These are phyloP conservation scores for Gallinago jamesoni DNA, from an alignment of 2,113 vertebrate genomes.

Conservation along the genomic window DNA sequence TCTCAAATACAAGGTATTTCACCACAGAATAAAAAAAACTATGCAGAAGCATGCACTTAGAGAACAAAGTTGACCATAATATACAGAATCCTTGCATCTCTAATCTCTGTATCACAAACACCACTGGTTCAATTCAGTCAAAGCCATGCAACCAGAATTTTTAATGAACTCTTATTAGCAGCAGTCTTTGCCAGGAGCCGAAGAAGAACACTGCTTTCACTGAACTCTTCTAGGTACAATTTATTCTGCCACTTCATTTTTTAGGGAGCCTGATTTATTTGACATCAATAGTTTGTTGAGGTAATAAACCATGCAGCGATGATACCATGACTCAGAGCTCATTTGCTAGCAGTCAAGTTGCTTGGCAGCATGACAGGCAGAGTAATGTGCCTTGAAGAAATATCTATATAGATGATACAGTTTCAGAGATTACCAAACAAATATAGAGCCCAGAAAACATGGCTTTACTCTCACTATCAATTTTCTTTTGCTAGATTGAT, in stretches of 20 bases:
- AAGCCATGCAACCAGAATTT: not conserved
- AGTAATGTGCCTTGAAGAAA: conserved; percentile 27
- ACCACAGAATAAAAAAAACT: not conserved
- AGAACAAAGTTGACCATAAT: not conserved
- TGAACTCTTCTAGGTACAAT: conserved; percentile 39
- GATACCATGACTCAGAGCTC: conserved; percentile 57
- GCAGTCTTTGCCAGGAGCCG: conserved; percentile 4
- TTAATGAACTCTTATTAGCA: not conserved
- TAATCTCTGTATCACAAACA: not conserved
- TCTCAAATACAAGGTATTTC: not conserved
- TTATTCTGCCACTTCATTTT: conserved; percentile 62
- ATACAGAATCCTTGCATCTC: not conserved
- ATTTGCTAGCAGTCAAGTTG: conserved; percentile 56
- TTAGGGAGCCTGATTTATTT: conserved; percentile 45
- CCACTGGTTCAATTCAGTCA: not conserved
- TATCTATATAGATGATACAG: not conserved
- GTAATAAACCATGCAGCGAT: conserved; percentile 61
- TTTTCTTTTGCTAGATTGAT: not conserved
- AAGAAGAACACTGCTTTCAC: conserved; percentile 5
- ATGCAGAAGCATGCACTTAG: not conserved
- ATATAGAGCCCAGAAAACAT: not conserved
- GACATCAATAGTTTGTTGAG: conserved; percentile 59
- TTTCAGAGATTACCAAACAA: conserved; percentile 20
- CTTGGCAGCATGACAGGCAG: conserved; percentile 56
- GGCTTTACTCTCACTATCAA: not conserved